A percentile compares a stretch with the other conserved stretches of the same genome.
These are phyloP conservation scores for Casuarius casuarius DNA, from an alignment of 2,113 vertebrate genomes.

Conservation along the genomic window DNA sequence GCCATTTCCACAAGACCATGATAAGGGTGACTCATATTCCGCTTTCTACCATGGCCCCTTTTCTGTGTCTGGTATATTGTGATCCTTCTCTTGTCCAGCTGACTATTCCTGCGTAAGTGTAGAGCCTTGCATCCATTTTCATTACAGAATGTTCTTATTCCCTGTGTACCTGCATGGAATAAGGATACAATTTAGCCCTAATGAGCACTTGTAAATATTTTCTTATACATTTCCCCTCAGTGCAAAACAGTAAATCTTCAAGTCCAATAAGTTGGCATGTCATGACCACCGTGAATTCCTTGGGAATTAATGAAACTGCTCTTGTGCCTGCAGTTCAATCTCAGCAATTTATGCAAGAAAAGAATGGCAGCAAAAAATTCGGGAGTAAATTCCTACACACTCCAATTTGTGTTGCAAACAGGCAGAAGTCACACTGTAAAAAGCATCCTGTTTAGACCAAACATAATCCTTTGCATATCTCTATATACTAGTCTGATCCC, in stretches of 20 bases:
- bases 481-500: not conserved
- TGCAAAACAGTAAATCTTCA: slow-evolving; percentile 38
- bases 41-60: not conserved
- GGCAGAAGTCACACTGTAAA: not conserved
- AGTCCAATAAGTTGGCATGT: slow-evolving; percentile 16
- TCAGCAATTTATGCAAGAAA: not conserved
- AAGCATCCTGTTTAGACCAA: not conserved
- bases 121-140: slow-evolving; percentile 20
- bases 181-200: slow-evolving; percentile 48
- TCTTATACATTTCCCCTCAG: slow-evolving; percentile 29
- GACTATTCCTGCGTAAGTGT: not conserved
- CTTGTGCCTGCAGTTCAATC: slow-evolving; percentile 37
- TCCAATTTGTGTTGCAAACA: not conserved
- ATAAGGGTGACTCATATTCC: not conserved
- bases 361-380: not conserved
- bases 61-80: not conserved
- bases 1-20: not conserved
- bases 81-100: not conserved
- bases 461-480: not conserved
- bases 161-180: not conserved
- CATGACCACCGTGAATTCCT: slow-evolving; percentile 47
- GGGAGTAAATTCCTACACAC: not conserved
- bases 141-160: slow-evolving; percentile 32
- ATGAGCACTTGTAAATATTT: slow-evolving; percentile 60
- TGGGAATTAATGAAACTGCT: not conserved